These are phyloP conservation scores for Psix sp. DNA, from an alignment of 1,140 invertebrate species.

Conservation along the genomic window DNA sequence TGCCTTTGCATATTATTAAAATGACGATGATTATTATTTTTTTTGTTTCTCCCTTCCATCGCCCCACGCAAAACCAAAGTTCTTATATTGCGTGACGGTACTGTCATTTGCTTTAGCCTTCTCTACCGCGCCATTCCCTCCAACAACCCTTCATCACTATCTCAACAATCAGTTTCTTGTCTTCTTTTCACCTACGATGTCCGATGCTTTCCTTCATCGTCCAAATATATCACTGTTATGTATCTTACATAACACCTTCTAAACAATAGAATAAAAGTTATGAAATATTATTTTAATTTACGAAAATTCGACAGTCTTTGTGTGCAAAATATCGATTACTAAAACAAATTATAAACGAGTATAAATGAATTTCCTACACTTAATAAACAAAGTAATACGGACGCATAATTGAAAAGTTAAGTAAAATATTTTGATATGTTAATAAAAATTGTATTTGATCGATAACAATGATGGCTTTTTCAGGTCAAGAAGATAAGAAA, in stretches of 20 bases:
- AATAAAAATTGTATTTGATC: too few species aligned
- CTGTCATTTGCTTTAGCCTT: slow-evolving; percentile 55
- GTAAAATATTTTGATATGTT: too few species aligned
- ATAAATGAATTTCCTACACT: too few species aligned
- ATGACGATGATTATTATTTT: slow-evolving; percentile 78
- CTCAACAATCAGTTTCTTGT: slow-evolving; percentile 40
- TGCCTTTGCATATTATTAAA: slow-evolving; percentile 76
- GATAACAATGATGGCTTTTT: too few species aligned
- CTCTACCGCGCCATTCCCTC: slow-evolving; percentile 19
- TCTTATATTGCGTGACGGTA: slow-evolving; percentile 50
- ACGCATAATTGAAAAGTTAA: too few species aligned
- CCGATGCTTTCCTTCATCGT: slow-evolving; percentile 18
- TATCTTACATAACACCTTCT: slow-evolving; percentile 26
- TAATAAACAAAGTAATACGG: too few species aligned
- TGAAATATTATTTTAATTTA: too few species aligned
- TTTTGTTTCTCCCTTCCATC: slow-evolving; percentile 61
- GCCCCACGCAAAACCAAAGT: slow-evolving; percentile 45
- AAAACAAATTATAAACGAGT: too few species aligned
- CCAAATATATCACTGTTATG: slow-evolving; percentile 12
- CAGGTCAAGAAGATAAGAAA: too few species aligned
- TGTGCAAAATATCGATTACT: too few species aligned
- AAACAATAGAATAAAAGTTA: slow-evolving; percentile 9
- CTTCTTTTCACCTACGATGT: slow-evolving; percentile 32
- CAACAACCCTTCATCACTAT: slow-evolving; percentile 27
- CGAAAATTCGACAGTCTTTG: too few species aligned